Conservation (phyloP, 2,797 vertebrate genomes). For the Chloroceryle amazona region DNA sequence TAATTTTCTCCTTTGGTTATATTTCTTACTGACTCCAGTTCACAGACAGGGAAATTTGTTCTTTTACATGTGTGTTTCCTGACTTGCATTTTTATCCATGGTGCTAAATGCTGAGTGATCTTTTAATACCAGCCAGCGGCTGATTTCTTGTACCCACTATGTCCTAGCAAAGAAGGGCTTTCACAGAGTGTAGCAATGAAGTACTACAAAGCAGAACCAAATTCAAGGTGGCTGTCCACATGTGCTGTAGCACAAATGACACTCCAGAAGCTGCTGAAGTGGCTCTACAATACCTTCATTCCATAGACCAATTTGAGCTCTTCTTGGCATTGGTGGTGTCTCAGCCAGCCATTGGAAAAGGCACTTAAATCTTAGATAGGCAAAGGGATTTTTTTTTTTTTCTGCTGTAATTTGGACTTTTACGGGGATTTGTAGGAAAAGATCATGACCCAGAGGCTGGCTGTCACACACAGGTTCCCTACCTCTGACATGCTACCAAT, state of each 20-base stretch:
- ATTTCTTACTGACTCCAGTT: background rate
- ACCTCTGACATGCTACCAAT: background rate
- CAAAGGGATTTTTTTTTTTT: background rate
- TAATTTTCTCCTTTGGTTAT: background rate
- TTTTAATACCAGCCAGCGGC: background rate
- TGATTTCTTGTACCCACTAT: background rate
- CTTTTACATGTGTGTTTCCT: background rate
- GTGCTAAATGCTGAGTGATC: background rate
- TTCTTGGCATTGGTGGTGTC: background rate
- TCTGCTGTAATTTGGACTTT: background rate
- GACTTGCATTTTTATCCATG: background rate
- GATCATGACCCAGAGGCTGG: background rate
- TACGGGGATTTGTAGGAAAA: background rate
- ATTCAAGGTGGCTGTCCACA: background rate
- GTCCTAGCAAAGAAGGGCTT: background rate
- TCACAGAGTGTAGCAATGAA: background rate
- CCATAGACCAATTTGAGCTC: background rate
- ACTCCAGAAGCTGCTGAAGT: background rate
- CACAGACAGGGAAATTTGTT: background rate
- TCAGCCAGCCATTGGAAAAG: background rate
- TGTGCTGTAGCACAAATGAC: background rate
- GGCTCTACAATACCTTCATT: background rate
- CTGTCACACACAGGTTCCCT: background rate
- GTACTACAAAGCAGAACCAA: background rate
- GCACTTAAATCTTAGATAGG: background rate